Evolutionary conservation across 1,140 invertebrate species (phyloP).

Genomic region (Drosophila erecta): DNA sequence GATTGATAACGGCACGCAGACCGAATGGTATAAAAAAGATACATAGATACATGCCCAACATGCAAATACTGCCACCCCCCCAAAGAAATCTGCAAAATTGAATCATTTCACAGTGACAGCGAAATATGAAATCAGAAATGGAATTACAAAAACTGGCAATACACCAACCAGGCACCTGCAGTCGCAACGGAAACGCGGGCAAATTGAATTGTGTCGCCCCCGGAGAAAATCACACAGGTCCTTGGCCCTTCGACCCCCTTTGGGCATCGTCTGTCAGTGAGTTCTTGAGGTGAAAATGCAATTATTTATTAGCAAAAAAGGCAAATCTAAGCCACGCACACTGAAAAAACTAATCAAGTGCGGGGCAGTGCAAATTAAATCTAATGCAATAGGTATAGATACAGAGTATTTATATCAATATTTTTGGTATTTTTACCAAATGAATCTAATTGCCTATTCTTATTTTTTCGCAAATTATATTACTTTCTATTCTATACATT

Average conservation of each 20-base stretch:
- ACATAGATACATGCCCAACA: constrained; percentile 44
- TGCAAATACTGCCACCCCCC: constrained; percentile 52
- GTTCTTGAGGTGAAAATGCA: constrained; percentile 82
- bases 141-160: constrained; percentile 62
- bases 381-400: no score
- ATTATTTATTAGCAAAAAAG: constrained; percentile 75
- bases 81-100: constrained; percentile 75
- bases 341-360: neutral
- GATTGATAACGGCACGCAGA: constrained; percentile 54
- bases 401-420: no score
- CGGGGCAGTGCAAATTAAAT: neutral
- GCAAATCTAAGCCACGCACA: constrained; percentile 23
- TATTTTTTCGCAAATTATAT: no score
- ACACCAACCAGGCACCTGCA: constrained; percentile 15
- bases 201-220: constrained; percentile 75
- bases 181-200: constrained; percentile 70
- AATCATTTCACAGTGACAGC: constrained; percentile 79
- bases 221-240: constrained; percentile 26
- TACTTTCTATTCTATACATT: no score
- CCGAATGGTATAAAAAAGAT: constrained; percentile 7
- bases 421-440: no score
- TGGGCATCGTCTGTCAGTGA: constrained; percentile 65
- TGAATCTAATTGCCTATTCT: no score
- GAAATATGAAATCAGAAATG: constrained; percentile 78
- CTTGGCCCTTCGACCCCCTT: neutral